Base-by-base conservation (phyloP, 2,113 vertebrate species). In the Eira barbara region DNA sequence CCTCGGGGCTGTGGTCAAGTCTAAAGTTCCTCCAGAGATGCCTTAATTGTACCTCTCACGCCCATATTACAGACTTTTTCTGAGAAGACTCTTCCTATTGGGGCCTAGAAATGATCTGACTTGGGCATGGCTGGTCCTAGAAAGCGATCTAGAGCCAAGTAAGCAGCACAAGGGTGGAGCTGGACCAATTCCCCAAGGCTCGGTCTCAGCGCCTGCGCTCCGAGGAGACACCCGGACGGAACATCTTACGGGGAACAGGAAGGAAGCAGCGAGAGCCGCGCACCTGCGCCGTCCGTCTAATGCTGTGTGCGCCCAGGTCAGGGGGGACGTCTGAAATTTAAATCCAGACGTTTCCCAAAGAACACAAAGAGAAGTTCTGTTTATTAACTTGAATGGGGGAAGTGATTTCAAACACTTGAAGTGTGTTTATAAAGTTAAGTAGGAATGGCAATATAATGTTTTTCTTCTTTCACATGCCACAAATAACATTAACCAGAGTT, bases 361-460 rank as follows among this genome's bases (percentile, higher is more conserved):
- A 89, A 95, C 71, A 95, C 78, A 79, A 84, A 96, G 47, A 65
- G 55, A 92, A 95, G 95, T n/a, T 94, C 93, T 97, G 92, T 95
- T 98, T 97, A 96, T 95, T 67, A 92, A 91, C 84, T 27, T 69
- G 84, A 89, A 81, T 55, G 82, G 94, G 71, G 93, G 78, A 94
- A 97, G 71, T 69, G 92, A 97, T 88, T 97, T 93, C 47, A 29
- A 97, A 89, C 59, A 92, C 94, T 95, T 74, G 76, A 97, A 78
- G 69, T 78, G 80, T 93, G 89, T 94, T 96, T 95, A 97, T 97
- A 97, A 97, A 98, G 95, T 59, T 94, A 97, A 97, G 90, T 97
- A 88, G 96, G 42, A 85, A 89, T 23, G 59, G 21, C 36, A 52
- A 63, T 39, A n/a, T 39, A 74, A 25, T 93, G n/a, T 61, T 61